A percentile compares a stretch with the other conserved stretches of the same genome.
Evolutionary conservation across 2,797 vertebrate genomes (phyloP).

Genomic region (Premnoplex brunnescens): DNA sequence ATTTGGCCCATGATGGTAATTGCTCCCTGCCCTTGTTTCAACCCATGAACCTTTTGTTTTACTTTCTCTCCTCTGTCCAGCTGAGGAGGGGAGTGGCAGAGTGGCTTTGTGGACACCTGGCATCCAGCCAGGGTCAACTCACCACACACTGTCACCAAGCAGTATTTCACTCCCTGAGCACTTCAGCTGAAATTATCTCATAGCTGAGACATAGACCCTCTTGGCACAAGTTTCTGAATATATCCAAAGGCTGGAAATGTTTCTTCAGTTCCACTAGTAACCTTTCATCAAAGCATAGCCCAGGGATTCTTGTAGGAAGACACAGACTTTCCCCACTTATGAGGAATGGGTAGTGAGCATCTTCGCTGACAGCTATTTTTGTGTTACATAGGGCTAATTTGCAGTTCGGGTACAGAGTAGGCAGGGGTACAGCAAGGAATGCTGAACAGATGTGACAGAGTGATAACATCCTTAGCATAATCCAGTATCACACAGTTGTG

Average conservation of each 20-base stretch:
- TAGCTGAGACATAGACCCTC: not conserved
- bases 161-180: not conserved
- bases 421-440: slow-evolving; percentile 24
- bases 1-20: not conserved
- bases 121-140: not conserved
- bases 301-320: not conserved
- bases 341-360: not conserved
- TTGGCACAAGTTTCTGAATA: not conserved
- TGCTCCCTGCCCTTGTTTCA: not conserved
- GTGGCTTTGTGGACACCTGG: not conserved
- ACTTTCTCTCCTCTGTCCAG: not conserved
- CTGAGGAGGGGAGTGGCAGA: not conserved
- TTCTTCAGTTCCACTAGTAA: not conserved
- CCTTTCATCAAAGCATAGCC: not conserved
- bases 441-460: slow-evolving; percentile 36
- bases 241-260: not conserved
- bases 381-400: not conserved
- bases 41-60: not conserved
- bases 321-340: not conserved
- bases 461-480: slow-evolving; percentile 8
- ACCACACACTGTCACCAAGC: not conserved
- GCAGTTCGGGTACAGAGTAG: not conserved
- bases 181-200: slow-evolving; percentile 1
- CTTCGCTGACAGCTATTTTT: not conserved
- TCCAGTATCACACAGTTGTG: not conserved